Percentiles rank a stretch among this genome's conserved stretches.
Conservation (phyloP, 2,888 invertebrate genomes). For the Ochlodes sylvanus region DNA sequence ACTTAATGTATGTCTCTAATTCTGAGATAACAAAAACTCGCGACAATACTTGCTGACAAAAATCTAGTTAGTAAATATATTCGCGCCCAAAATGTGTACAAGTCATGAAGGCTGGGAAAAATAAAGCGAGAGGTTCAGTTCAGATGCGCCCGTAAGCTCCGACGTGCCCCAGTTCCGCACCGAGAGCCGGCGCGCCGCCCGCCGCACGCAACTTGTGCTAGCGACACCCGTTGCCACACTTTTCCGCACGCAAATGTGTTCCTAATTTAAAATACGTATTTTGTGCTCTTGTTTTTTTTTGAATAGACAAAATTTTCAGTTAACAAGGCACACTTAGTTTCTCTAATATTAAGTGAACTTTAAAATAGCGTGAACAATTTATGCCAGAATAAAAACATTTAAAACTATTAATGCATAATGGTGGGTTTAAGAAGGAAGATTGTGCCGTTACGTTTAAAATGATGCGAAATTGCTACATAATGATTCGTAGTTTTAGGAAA, state of each 20-base stretch:
- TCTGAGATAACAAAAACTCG: not conserved
- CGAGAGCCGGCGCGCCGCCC: conserved; percentile 46
- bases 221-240: conserved; percentile 28
- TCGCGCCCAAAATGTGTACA: conserved; percentile 8
- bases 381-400: too few relatives aligned
- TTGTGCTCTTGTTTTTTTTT: not conserved
- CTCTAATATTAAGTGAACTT: not conserved
- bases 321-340: too few relatives aligned
- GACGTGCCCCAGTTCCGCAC: conserved; percentile 59
- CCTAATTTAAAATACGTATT: conserved; percentile 19
- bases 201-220: conserved; percentile 31
- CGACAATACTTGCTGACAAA: not conserved
- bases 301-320: conserved; percentile 1
- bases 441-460: conserved; percentile 11
- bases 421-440: not conserved
- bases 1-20: too few relatives aligned
- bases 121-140: conserved; percentile 36
- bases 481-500: conserved; percentile 14
- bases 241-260: conserved; percentile 43
- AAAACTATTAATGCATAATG: not conserved
- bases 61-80: not conserved
- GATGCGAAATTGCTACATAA: conserved; percentile 8
- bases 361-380: not conserved
- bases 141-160: conserved; percentile 45
- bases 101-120: conserved; percentile 32